These are phyloP conservation scores for Pararge aegeria DNA, from an alignment of 1,140 invertebrate species.

Conservation along the genomic window DNA sequence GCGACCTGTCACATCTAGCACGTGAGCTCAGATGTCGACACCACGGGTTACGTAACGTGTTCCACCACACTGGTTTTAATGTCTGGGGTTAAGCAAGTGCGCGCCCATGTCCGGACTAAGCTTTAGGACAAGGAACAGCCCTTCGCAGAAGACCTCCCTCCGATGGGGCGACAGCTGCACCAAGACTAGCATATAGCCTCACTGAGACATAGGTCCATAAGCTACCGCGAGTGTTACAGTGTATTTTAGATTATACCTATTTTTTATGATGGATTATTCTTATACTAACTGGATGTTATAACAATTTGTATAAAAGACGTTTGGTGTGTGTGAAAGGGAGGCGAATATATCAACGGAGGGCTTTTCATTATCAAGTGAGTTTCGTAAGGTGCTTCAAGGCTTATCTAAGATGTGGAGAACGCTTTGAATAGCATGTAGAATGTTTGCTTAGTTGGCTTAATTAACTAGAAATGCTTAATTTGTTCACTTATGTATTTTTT, in stretches of 20 bases:
- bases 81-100: slow-evolving; percentile 62
- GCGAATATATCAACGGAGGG: slow-evolving; percentile 8
- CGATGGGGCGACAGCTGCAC: slow-evolving; percentile 96
- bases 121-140: slow-evolving; percentile 96
- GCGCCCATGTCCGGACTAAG: slow-evolving; percentile 94
- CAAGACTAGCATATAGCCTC: slow-evolving; percentile 37
- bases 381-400: neutral
- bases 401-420: neutral
- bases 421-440: neutral
- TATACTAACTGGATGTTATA: slow-evolving; percentile 20
- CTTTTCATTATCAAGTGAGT: slow-evolving; percentile 31
- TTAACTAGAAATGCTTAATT: neutral
- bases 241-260: slow-evolving; percentile 48
- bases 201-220: slow-evolving; percentile 8
- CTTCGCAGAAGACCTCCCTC: slow-evolving; percentile 96
- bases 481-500: no score
- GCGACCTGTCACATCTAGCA: slow-evolving; percentile 51
- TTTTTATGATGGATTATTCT: slow-evolving; percentile 49
- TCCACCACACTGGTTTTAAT: slow-evolving; percentile 38
- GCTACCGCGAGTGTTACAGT: slow-evolving; percentile 40
- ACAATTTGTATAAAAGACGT: slow-evolving; percentile 30
- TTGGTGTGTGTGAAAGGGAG: slow-evolving; percentile 23
- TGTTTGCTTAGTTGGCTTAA: slow-evolving; percentile 1
- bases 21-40: slow-evolving; percentile 49
- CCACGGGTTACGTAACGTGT: slow-evolving; percentile 51